Percentiles rank a stretch among this genome's conserved stretches.
Conservation (phyloP, 1,140 invertebrate species). For the Drosophila lini region DNA sequence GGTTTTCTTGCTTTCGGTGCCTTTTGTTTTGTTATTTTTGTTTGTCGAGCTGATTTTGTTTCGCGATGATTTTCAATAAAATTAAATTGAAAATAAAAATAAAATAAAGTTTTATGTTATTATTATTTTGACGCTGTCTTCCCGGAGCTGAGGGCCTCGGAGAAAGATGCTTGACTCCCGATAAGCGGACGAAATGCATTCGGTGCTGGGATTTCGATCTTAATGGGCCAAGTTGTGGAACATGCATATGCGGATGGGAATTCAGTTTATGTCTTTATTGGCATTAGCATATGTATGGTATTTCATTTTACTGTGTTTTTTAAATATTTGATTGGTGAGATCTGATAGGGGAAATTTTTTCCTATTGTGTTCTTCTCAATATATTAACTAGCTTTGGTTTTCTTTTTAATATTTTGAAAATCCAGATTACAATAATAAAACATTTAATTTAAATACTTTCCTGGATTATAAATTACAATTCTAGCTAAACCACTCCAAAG, state of each 20-base stretch:
- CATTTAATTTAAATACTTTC: background rate
- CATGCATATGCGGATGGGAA: slow-evolving; percentile 24
- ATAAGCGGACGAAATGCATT: slow-evolving; percentile 54
- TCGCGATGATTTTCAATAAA: slow-evolving; percentile 79
- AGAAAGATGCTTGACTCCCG: slow-evolving; percentile 43
- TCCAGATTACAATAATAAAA: background rate
- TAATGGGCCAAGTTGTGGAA: slow-evolving; percentile 38
- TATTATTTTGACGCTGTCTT: slow-evolving; percentile 75
- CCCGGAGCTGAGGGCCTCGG: slow-evolving; percentile 27
- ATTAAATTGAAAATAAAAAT: slow-evolving; percentile 83
- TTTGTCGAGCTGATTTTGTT: slow-evolving; percentile 34
- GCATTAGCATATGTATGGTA: slow-evolving; percentile 34
- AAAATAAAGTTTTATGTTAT: slow-evolving; percentile 83
- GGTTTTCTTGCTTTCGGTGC: slow-evolving; percentile 23
- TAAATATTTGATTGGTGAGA: slow-evolving; percentile 7
- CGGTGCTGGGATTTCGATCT: slow-evolving; percentile 34
- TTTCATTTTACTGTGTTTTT: slow-evolving; percentile 8
- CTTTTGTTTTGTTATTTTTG: slow-evolving; percentile 12
- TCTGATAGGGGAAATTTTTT: background rate
- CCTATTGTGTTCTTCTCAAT: background rate
- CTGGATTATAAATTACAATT: background rate
- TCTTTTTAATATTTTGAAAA: background rate
- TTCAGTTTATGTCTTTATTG: slow-evolving; percentile 44
- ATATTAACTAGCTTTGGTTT: too few relatives aligned
- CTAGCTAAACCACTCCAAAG: background rate